Evolutionary conservation across 2,797 vertebrate genomes (phyloP).

Genomic region (Sitta carolinensis): DNA sequence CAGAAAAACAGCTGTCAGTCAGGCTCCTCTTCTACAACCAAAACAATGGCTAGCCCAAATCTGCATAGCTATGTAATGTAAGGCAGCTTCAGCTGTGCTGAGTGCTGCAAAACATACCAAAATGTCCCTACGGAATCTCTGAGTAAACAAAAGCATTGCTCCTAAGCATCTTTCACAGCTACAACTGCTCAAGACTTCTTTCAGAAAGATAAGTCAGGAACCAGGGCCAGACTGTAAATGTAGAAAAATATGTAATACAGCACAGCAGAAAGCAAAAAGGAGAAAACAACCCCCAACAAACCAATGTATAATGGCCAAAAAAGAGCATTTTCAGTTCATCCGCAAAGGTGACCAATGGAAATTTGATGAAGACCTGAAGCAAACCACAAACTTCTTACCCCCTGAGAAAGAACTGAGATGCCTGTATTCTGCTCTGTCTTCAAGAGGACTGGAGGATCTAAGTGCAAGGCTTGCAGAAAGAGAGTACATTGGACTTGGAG

Average conservation of each 20-base stretch:
- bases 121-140: neutral
- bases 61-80: neutral
- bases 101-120: neutral
- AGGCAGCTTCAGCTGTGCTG: neutral
- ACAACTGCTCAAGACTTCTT: neutral
- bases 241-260: neutral
- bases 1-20: slow-evolving; percentile 53
- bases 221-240: neutral
- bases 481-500: neutral
- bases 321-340: neutral
- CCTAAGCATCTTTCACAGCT: neutral
- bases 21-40: neutral
- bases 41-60: slow-evolving; percentile 14
- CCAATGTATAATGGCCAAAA: neutral
- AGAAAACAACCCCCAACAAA: neutral
- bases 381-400: neutral
- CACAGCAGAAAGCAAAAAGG: neutral
- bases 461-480: neutral
- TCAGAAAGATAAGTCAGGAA: neutral
- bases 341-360: neutral
- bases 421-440: neutral
- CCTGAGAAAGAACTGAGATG: neutral
- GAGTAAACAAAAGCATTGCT: slow-evolving; percentile 12
- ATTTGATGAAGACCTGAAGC: accelerated
- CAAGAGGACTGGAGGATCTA: neutral